Percentiles rank a stretch among this genome's conserved stretches.
Evolutionary conservation across 53 echinoderm and acorn worm genomes (phyloP).

Genomic region (Patiria pectinifera): DNA sequence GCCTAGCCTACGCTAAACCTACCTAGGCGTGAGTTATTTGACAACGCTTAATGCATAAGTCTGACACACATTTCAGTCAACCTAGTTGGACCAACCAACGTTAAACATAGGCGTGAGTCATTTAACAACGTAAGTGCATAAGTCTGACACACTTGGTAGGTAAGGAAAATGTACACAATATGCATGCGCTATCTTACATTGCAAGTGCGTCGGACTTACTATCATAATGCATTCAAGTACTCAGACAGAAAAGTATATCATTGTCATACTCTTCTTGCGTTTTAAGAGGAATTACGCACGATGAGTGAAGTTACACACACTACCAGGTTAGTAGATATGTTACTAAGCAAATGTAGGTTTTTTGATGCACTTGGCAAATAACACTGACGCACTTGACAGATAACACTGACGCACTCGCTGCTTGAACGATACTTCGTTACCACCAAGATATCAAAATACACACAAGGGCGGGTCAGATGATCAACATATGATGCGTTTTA

Average conservation of each 20-base stretch:
- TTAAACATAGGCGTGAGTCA: background rate
- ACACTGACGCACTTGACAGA: no score
- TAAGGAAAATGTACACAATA: conserved; percentile 35
- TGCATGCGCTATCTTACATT: conserved; percentile 20
- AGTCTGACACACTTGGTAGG: conserved; percentile 21
- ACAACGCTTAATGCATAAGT: conserved; percentile 3
- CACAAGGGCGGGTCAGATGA: background rate
- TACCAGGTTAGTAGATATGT: background rate
- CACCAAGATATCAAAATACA: background rate
- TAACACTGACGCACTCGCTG: background rate
- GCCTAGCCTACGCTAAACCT: background rate
- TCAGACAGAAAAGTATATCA: conserved; percentile 20
- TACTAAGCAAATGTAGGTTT: no score
- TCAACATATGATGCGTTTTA: conserved; percentile 28
- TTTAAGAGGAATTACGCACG: conserved; percentile 6
- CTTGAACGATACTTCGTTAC: conserved; percentile 10
- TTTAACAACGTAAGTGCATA: background rate
- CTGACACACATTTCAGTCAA: conserved; percentile 5
- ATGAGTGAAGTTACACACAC: conserved; percentile 31
- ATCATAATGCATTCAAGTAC: conserved; percentile 28
- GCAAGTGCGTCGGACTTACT: conserved; percentile 18
- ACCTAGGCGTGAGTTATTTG: conserved; percentile 11
- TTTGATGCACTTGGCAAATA: no score
- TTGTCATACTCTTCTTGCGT: conserved; percentile 23
- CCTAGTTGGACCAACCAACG: conserved; percentile 5